phyloP scores from a whole-genome alignment of 2,888 invertebrate genomes.

The Cryptosula pallasiana region DNA sequence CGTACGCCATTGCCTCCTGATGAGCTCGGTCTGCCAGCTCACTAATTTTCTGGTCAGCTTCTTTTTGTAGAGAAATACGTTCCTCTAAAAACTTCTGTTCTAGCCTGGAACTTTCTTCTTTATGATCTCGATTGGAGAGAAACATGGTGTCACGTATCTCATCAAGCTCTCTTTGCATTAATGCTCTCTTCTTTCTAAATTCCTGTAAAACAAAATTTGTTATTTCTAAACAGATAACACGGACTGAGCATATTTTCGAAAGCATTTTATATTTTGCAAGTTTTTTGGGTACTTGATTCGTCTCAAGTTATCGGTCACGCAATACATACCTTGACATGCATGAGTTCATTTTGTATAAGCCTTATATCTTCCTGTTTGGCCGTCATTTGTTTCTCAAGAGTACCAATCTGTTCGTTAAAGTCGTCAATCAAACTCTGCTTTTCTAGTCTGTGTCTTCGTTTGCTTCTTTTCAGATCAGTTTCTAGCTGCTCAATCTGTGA shows the following conservation, averaged over 20 bases:
- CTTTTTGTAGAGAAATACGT: slow-evolving; percentile 52
- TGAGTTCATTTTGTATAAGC: slow-evolving; percentile 49
- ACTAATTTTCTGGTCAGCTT: slow-evolving; percentile 52
- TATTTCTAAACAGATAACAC: too few species aligned
- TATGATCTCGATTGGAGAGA: slow-evolving; percentile 48
- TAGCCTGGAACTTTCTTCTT: slow-evolving; percentile 44
- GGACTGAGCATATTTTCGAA: too few species aligned
- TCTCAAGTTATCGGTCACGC: too few species aligned
- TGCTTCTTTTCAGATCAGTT: slow-evolving; percentile 43
- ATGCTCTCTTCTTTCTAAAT: slow-evolving; percentile 47
- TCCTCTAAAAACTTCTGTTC: slow-evolving; percentile 54
- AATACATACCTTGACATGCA: slow-evolving; percentile 42
- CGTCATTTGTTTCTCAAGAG: slow-evolving; percentile 44
- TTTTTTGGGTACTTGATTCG: too few species aligned
- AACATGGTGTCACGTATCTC: slow-evolving; percentile 53
- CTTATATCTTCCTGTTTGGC: slow-evolving; percentile 47
- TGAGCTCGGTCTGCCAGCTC: slow-evolving; percentile 52
- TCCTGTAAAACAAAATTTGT: slow-evolving; percentile 33
- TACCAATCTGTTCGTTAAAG: slow-evolving; percentile 46
- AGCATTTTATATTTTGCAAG: too few species aligned
- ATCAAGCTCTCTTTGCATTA: slow-evolving; percentile 53
- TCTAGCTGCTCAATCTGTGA: slow-evolving; percentile 43
- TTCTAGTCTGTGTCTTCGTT: slow-evolving; percentile 44
- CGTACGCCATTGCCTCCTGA: slow-evolving; percentile 51
- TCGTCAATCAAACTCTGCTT: slow-evolving; percentile 43